Evolutionary conservation across 2,113 vertebrate species (phyloP).

Genomic region (Peromyscus polionotus): DNA sequence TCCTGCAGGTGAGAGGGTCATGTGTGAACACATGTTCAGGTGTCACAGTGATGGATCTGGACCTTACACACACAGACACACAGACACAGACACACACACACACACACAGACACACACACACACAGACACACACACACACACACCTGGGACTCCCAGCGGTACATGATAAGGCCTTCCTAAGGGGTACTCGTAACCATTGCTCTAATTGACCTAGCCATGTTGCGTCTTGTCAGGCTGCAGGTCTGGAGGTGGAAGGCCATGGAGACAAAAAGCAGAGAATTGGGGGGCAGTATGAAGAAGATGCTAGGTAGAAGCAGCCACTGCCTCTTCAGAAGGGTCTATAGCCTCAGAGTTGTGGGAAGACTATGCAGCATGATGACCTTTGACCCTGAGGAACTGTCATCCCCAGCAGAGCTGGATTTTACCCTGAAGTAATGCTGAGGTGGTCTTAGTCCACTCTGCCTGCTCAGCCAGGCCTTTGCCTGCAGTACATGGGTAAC

Average conservation of each 20-base stretch:
- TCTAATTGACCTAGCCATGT: background rate
- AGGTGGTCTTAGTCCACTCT: fast-evolving
- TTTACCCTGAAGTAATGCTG: no score
- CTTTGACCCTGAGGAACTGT: background rate
- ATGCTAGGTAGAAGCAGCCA: background rate
- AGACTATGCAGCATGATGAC: background rate
- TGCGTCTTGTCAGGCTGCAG: background rate
- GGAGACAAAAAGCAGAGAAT: background rate
- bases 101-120: background rate
- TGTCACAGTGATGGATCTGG: no score
- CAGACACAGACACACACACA: no score
- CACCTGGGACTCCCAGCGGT: background rate
- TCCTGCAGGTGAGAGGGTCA: constrained; percentile 83
- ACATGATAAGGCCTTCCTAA: background rate
- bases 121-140: background rate
- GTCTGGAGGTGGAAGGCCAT: background rate
- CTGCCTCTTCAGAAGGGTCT: background rate
- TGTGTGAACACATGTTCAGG: fast-evolving
- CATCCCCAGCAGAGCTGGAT: background rate
- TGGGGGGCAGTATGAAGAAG: background rate
- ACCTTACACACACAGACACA: no score
- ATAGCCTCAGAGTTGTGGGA: background rate
- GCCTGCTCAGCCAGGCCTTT: background rate
- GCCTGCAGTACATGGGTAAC: fast-evolving
- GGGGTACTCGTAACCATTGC: fast-evolving